Conservation (phyloP, 2,113 vertebrate genomes). For the Cavia aperea region DNA sequence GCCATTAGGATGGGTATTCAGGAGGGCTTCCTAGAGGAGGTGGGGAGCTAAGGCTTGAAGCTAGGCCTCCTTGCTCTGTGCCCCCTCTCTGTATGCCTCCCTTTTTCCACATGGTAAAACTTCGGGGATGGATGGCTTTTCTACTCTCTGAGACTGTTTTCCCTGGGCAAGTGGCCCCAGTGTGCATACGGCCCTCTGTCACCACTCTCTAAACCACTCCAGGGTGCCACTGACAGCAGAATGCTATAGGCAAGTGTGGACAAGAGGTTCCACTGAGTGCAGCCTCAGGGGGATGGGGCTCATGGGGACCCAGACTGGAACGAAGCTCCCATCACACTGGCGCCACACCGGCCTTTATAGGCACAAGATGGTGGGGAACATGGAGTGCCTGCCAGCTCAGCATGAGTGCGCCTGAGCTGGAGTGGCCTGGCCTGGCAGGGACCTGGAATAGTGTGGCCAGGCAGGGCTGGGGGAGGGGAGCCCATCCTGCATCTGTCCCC, state of each 20-base stretch:
- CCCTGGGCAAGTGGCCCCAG: slow-evolving; percentile 4
- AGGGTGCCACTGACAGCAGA: not conserved
- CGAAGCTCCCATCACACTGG: slow-evolving; percentile 1
- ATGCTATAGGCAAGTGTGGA: not conserved
- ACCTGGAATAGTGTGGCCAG: not conserved
- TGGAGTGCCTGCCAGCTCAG: slow-evolving; percentile 44
- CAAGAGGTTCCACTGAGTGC: not conserved
- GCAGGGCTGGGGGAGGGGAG: not conserved
- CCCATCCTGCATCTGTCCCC: not conserved
- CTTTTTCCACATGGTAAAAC: not conserved
- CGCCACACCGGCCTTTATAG: slow-evolving; percentile 57
- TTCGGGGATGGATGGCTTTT: not conserved
- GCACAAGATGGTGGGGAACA: slow-evolving; percentile 50
- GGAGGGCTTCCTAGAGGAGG: not conserved
- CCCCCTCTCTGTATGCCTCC: not conserved
- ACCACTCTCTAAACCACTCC: not conserved
- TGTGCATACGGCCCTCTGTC: slow-evolving; percentile 14
- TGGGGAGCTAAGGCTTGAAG: not conserved
- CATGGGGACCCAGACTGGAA: slow-evolving; percentile 26
- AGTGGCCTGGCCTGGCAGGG: slow-evolving; percentile 18
- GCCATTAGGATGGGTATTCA: not conserved
- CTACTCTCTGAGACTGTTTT: not conserved
- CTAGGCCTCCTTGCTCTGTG: not conserved
- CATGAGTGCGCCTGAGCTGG: not conserved
- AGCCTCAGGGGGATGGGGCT: not conserved